A percentile compares a stretch with the other conserved stretches of the same genome.
Evolutionary conservation across 2,888 invertebrate species (phyloP).

Genomic region (Salpingus planirostris): DNA sequence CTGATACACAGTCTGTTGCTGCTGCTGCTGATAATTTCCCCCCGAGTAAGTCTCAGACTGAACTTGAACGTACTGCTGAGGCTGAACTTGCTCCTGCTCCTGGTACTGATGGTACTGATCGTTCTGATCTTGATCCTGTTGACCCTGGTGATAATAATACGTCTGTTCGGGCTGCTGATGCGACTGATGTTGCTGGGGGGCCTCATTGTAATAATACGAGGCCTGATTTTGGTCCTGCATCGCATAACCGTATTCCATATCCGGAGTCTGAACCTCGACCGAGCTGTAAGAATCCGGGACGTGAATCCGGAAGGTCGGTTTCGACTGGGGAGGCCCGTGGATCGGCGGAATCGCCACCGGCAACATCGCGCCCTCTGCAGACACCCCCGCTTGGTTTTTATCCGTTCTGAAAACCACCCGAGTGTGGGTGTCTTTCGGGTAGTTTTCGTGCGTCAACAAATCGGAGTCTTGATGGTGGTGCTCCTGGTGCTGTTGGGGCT

Average conservation of each 20-base stretch:
- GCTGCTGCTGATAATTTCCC: constrained; percentile 1
- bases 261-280: constrained; percentile 18
- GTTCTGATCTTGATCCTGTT: background rate
- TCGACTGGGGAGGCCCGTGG: constrained; percentile 10
- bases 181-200: background rate
- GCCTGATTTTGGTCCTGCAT: too few relatives aligned
- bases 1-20: constrained; percentile 9
- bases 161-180: background rate
- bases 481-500: constrained; percentile 22
- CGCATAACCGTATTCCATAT: constrained; percentile 15
- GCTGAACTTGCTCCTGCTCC: background rate
- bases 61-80: background rate
- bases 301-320: constrained; percentile 19
- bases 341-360: constrained; percentile 2
- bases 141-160: background rate
- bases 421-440: constrained; percentile 50
- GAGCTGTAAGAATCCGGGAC: constrained; percentile 15
- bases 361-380: constrained; percentile 4
- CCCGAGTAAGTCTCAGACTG: background rate
- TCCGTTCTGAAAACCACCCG: constrained; percentile 43
- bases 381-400: constrained; percentile 11
- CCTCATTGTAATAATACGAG: too few relatives aligned
- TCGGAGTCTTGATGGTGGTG: constrained; percentile 23
- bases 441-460: constrained; percentile 47
- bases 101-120: background rate